Evolutionary conservation across 2,888 invertebrate species (phyloP), one percentile per base, ranked within the genome.

Genomic region (Lasioglossum villosulum): DNA sequence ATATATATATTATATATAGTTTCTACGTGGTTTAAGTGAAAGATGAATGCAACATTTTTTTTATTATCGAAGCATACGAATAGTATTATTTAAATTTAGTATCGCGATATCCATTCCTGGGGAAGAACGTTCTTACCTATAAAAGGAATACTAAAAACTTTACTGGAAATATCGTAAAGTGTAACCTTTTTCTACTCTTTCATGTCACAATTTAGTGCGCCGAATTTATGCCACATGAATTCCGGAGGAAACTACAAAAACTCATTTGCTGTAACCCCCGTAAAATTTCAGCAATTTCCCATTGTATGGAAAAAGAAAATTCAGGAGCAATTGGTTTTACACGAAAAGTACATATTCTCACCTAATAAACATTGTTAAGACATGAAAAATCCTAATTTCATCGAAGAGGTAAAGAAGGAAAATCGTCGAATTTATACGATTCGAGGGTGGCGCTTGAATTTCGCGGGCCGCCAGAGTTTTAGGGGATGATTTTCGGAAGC

Each of bases 141-240:
- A 68, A 68, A 68, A 68, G 68, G 23, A 68, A 68, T 68, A 68
- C 68, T 68, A 68, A 68, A 68, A 68, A 68, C 34, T 68, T 68
- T 68, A 68, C 37, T 68, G 68, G n/a, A 68, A 68, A 68, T 37
- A 37, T 68, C 37, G 68, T 68, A 68, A 68, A 68, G 37, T 23
- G 23, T 37, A 30, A 30, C 37, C 37, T 37, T 37, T 37, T 37
- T 4, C 37, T 68, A 68, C 37, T 23, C 10, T 68, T 68, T 37
- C 4, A 37, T 23, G 34, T 37, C 34, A 37, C 23, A 19, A 68
- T 37, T 68, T 37, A 68, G 23, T 12, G 37, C 23, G 0, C 12
- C 19, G 68, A 37, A 34, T 37, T 37, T 37, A 37, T 68, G 37
- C 34, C 10, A 23, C 37, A 37, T 23, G 37, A 37, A 68, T 68